Percentiles rank a stretch among this genome's conserved stretches.
These are phyloP conservation scores for Pristionchus arcanus DNA, from an alignment of 2,888 invertebrate species.

Conservation along the genomic window DNA sequence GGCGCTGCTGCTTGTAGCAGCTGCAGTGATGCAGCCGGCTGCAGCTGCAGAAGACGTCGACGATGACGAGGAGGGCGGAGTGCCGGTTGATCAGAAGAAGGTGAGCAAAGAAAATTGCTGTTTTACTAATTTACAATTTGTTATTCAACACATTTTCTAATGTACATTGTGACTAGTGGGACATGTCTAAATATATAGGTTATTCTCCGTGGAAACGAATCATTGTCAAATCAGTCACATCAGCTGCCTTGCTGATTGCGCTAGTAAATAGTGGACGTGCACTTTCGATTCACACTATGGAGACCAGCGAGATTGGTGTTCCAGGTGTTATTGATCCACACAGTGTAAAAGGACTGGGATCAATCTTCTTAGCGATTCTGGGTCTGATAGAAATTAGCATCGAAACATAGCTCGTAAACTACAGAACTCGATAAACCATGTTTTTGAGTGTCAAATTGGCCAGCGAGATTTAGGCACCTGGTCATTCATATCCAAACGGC, in stretches of 20 bases:
- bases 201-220: too few species aligned
- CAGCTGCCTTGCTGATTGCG: too few species aligned
- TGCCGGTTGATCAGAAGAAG: constrained; percentile 17
- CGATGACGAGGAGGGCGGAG: constrained; percentile 35
- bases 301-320: not conserved
- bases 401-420: not conserved
- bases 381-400: too few species aligned
- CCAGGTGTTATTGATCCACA: not conserved
- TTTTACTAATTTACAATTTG: too few species aligned
- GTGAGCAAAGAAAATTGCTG: not conserved
- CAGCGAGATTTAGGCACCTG: not conserved
- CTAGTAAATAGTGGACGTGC: too few species aligned
- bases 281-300: too few species aligned
- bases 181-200: too few species aligned
- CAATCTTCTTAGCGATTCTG: too few species aligned
- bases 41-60: not conserved
- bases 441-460: not conserved
- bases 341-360: too few species aligned
- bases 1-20: not conserved
- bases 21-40: not conserved
- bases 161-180: too few species aligned
- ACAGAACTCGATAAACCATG: not conserved
- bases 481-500: not conserved
- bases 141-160: too few species aligned
- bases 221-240: too few species aligned